Percentiles rank a stretch among this genome's conserved stretches.
These are phyloP conservation scores for Artibeus jamaicensis DNA, from an alignment of 2,797 vertebrate species.

Conservation along the genomic window DNA sequence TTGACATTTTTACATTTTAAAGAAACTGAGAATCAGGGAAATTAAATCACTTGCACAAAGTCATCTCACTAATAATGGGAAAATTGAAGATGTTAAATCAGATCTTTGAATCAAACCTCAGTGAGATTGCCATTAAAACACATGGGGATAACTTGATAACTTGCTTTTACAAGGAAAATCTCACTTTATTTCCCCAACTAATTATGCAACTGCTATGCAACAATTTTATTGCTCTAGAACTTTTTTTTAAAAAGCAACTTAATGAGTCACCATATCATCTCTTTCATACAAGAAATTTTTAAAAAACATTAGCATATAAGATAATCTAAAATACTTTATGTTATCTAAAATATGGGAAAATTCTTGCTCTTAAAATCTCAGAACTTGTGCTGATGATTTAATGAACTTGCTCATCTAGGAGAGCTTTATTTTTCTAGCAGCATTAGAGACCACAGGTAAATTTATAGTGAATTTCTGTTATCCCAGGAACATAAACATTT, in stretches of 20 bases:
- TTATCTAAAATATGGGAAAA: neutral
- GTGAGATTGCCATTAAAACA: slow-evolving; percentile 28
- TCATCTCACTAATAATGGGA: slow-evolving; percentile 19
- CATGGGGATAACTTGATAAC: neutral
- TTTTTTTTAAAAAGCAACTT: neutral
- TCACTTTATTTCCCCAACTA: slow-evolving; percentile 23
- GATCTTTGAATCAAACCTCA: neutral
- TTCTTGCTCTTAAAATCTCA: neutral
- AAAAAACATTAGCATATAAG: slow-evolving; percentile 13
- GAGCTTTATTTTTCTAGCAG: neutral
- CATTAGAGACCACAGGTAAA: neutral
- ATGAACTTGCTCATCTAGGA: neutral
- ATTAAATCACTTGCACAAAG: slow-evolving; percentile 29
- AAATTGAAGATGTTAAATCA: slow-evolving; percentile 12
- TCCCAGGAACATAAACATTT: neutral
- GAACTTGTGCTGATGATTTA: neutral
- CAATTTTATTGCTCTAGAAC: neutral
- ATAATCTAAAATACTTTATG: neutral
- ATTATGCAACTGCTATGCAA: neutral
- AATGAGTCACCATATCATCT: neutral
- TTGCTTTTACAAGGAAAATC: neutral
- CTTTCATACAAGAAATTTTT: neutral
- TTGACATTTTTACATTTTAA: slow-evolving; percentile 21
- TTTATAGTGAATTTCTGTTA: neutral
- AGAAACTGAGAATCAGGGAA: neutral